Percentiles rank a stretch among this genome's conserved stretches.
These are phyloP conservation scores for Oppia nitens DNA, from an alignment of 1,140 invertebrate genomes.

Conservation along the genomic window DNA sequence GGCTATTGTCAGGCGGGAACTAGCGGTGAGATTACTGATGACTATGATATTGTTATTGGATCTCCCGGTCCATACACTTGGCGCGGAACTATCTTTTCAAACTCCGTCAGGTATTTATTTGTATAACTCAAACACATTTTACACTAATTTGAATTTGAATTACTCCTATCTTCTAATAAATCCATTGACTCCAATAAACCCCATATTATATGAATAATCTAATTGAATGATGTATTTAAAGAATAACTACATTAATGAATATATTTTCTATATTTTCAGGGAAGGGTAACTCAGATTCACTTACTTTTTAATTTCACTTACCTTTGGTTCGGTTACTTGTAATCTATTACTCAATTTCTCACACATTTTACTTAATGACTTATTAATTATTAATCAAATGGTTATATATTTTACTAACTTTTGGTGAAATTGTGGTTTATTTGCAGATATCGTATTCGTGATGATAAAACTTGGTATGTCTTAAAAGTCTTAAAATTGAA, in stretches of 20 bases:
- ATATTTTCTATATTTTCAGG: neutral
- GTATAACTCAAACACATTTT: neutral
- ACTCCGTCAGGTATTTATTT: conserved; percentile 35
- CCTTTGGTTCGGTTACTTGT: neutral
- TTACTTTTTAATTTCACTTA: neutral
- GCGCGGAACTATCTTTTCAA: conserved; percentile 67
- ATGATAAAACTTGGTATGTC: conserved; percentile 50
- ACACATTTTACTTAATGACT: neutral
- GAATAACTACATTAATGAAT: too few relatives aligned
- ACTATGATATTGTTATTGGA: conserved; percentile 62
- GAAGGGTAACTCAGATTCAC: neutral
- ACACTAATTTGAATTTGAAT: neutral
- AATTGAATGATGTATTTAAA: too few relatives aligned
- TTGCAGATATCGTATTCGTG: conserved; percentile 31
- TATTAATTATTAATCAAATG: neutral
- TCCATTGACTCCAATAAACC: neutral
- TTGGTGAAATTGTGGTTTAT: neutral
- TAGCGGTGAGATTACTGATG: conserved; percentile 41
- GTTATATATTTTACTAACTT: neutral
- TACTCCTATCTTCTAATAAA: neutral
- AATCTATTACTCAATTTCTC: neutral
- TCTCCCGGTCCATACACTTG: conserved; percentile 71
- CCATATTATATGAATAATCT: too few relatives aligned
- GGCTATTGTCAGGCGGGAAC: conserved; percentile 84
- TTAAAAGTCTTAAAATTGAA: neutral